These are phyloP conservation scores for Gobius niger DNA, from an alignment of 2,113 vertebrate genomes.

Conservation along the genomic window DNA sequence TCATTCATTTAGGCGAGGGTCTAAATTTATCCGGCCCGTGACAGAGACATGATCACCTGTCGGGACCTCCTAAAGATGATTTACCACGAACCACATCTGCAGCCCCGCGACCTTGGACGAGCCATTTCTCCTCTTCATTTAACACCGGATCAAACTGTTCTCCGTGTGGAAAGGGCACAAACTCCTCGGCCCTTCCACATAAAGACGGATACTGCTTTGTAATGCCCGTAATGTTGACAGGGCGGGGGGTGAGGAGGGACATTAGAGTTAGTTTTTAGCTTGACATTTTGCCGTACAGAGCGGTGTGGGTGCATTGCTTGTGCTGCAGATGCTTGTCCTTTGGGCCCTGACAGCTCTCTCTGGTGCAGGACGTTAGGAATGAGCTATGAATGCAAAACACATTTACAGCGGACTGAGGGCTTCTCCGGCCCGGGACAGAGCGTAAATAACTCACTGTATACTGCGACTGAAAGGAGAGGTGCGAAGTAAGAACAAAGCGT, in stretches of 20 bases:
- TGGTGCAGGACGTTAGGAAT: not conserved
- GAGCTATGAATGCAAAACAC: slow-evolving; percentile 6
- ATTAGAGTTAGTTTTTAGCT: not conserved
- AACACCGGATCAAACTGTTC: slow-evolving; percentile 49
- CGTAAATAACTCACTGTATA: slow-evolving; percentile 4
- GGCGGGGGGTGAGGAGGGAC: too few relatives aligned
- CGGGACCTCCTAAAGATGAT: slow-evolving; percentile 42
- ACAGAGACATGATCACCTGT: slow-evolving; percentile 37
- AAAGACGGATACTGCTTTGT: not conserved
- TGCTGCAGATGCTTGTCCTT: slow-evolving; percentile 1
- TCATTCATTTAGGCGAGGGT: slow-evolving; percentile 15
- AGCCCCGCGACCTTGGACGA: slow-evolving; percentile 58
- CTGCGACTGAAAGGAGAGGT: not conserved
- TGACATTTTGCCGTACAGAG: not conserved
- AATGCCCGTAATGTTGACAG: not conserved
- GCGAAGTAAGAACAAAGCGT: too few relatives aligned
- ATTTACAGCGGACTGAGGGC: not conserved
- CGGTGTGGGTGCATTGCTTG: slow-evolving; percentile 4
- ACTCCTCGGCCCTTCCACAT: slow-evolving; percentile 2
- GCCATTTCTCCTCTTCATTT: slow-evolving; percentile 31
- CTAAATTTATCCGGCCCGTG: slow-evolving; percentile 25
- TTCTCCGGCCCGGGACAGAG: not conserved
- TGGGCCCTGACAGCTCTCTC: not conserved
- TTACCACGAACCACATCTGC: slow-evolving; percentile 19
- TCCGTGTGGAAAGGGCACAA: slow-evolving; percentile 8